These are phyloP conservation scores for Thereuonema tuberculata DNA, from an alignment of 1,140 invertebrate genomes.

Conservation along the genomic window DNA sequence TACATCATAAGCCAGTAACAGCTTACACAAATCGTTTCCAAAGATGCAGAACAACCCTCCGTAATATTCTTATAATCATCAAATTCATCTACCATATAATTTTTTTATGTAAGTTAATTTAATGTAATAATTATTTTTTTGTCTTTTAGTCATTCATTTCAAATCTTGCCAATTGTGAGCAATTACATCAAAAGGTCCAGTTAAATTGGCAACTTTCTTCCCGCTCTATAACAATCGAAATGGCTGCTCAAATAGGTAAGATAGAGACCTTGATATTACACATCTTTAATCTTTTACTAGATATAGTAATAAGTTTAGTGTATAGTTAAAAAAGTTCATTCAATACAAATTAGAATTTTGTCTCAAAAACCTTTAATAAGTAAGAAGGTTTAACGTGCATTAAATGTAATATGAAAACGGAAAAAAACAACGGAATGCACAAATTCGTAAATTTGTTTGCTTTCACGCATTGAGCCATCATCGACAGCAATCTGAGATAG, in stretches of 20 bases:
- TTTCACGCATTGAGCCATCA: too few species aligned
- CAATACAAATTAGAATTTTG: background rate
- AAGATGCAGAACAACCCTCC: too few species aligned
- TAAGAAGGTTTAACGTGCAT: too few species aligned
- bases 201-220: constrained; percentile 72
- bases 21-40: too few species aligned
- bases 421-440: too few species aligned
- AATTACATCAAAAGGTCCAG: constrained; percentile 67
- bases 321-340: background rate
- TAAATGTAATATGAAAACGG: too few species aligned
- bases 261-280: background rate
- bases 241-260: constrained; percentile 56
- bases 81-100: background rate
- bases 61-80: background rate
- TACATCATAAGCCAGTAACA: background rate
- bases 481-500: too few species aligned
- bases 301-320: background rate
- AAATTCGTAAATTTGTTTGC: too few species aligned
- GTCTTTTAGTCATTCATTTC: constrained; percentile 28
- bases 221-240: constrained; percentile 60
- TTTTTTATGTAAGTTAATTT: background rate
- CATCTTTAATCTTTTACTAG: background rate
- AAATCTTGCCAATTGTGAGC: constrained; percentile 61
- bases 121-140: background rate
- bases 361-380: background rate